Evolutionary conservation across 2,888 invertebrate genomes (phyloP), one percentile per base, ranked within the genome.

Genomic region (Eilema caniola): DNA sequence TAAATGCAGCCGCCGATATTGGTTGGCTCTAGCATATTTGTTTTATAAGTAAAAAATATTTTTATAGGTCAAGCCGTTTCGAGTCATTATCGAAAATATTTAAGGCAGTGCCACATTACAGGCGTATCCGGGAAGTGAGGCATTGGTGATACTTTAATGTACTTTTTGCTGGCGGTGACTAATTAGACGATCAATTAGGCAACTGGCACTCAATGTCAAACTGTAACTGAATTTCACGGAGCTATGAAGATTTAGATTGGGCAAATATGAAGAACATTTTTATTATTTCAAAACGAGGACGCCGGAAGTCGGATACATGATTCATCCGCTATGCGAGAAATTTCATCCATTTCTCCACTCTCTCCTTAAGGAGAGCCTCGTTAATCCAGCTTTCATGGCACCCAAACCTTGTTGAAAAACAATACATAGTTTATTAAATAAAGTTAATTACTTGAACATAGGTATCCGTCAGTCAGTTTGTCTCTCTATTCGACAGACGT

Each of bases 181-280:
- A 87, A 88, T 89, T 86, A 83, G 71, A 63, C 66, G 76, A 73
- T 80, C 82, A 88, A 88, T 88, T 88, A 88, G 79, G 83, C 75
- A 76, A 71, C 72, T 62, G 67, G 57, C 69, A 78, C 73, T 73
- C 76, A 74, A 82, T 80, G 83, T 79, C 73, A 81, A 75, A 78
- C 70, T 78, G 65, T 69, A 60, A 62, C 53, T 74, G 68, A 74
- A 76, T 73, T 61, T 24, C 63, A 11, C 60, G 37, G 61, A 20
- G 33, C 5, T 74, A 12, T 14, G 67, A 79, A 75, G 1, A 16
- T 63, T 57, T 78, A 82, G 82, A 82, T 16, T 0, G 16, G 76
- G 11, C 80, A 62, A 3, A 12, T 33, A 7, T 33, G 33, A 33
- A 33, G 5, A 33, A 33, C n/a, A n/a, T n/a, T n/a, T n/a, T n/a